Percentiles rank a stretch among this genome's conserved stretches.
phyloP scores from a whole-genome alignment of 2,113 vertebrate genomes.

The Rhinolophus ferrumequinum region DNA sequence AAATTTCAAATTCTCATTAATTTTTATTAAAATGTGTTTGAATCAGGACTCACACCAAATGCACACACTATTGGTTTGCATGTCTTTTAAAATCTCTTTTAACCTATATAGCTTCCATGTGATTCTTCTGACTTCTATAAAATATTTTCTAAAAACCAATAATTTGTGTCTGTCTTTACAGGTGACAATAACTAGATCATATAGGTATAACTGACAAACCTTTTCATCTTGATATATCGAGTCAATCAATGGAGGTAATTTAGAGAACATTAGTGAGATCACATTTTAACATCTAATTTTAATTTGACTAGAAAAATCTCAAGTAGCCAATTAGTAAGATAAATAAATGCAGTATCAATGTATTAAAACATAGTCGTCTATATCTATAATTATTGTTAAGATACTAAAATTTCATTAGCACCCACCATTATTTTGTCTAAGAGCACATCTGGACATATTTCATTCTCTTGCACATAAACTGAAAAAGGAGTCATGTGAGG shows the following conservation, averaged over 20 bases:
- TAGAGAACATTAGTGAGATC: background rate
- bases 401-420: background rate
- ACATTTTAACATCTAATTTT: background rate
- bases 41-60: conserved; percentile 19
- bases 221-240: background rate
- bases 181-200: background rate
- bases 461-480: background rate
- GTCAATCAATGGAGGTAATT: background rate
- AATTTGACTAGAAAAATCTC: conserved; percentile 27
- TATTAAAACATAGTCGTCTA: background rate
- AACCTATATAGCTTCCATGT: conserved; percentile 2
- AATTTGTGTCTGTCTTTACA: background rate
- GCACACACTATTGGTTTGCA: background rate
- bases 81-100: conserved; percentile 8
- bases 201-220: background rate
- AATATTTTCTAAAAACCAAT: background rate
- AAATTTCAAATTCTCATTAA: background rate
- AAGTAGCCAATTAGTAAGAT: background rate
- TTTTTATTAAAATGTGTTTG: conserved; percentile 4
- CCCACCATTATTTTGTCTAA: background rate
- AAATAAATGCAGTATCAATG: background rate
- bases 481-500: background rate
- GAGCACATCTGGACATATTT: background rate
- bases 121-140: background rate
- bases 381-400: background rate